Base-by-base conservation (phyloP, 2,888 invertebrate species). In the Drosophila koepferae region DNA sequence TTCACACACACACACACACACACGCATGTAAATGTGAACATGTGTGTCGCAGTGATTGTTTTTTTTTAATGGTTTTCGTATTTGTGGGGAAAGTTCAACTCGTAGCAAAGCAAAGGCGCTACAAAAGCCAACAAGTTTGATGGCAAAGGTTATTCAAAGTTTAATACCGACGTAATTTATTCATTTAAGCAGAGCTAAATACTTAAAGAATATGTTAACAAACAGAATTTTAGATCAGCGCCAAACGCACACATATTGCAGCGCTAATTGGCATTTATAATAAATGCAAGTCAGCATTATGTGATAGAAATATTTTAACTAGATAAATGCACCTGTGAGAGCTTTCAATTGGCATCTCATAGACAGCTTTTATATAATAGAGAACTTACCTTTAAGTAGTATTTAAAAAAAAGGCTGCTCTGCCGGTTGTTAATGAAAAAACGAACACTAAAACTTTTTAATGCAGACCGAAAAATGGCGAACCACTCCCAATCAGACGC, bases 11-110 rank as follows among this genome's bases (percentile, higher is more conserved):
- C 9, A 41, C 36, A 23, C 41, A 65, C 20, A 44, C 20, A 46
- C 38, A 18, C 55, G 18, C n/a, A 20, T 54, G 41, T 16, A 34
- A 28, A 58, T 63, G 46, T 36, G 28, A 41, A 54, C 44, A 44
- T 63, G 46, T 56, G 51, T 60, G 51, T 41, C 58, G 62, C 31
- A 46, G 43, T 23, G 49, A 60, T 59, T 20, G 10, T 62, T 10
- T 59, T 48, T 49, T 14, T 60, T 18, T 58, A 48, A 59, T 51
- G 44, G n/a, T 60, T n/a, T 63, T 58, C 53, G 72, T 66, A 31
- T 58, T 54, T 54, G 18, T 73, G 88, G 90, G 71, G 90, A 86
- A 90, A 90, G 90, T 89, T 89, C 77, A 82, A 71, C 60, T 48
- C 36, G 66, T 71, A 67, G 43, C 40, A 62, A 72, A 70, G 46